phyloP scores from a whole-genome alignment of 2,113 vertebrate species.

The Panurus biarmicus region DNA sequence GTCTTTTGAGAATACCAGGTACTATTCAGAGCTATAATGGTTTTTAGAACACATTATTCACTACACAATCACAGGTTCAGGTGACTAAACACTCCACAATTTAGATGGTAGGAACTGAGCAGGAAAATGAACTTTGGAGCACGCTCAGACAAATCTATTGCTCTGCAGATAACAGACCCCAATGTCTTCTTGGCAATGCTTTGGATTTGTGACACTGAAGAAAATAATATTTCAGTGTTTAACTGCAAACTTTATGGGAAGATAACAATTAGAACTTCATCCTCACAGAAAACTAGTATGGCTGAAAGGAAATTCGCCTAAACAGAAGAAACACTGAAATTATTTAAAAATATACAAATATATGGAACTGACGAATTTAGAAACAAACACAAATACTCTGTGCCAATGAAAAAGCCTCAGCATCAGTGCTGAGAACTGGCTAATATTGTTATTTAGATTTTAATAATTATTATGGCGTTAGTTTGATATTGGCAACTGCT shows the following conservation, averaged over 20 bases:
- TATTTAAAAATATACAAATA: not conserved
- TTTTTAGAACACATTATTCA: constrained; percentile 10
- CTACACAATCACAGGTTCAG: not conserved
- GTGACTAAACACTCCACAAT: not conserved
- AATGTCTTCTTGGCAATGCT: not conserved
- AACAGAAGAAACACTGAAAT: not conserved
- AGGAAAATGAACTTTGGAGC: not conserved
- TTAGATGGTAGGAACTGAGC: not conserved
- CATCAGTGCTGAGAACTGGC: not conserved
- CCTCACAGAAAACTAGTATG: not conserved
- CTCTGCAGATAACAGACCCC: not conserved
- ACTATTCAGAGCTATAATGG: not conserved
- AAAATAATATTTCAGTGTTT: not conserved
- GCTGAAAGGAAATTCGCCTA: not conserved
- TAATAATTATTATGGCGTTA: not conserved
- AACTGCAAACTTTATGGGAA: not conserved
- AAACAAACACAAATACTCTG: not conserved
- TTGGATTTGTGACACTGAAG: not conserved
- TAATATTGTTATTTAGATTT: not conserved
- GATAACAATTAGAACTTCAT: not conserved
- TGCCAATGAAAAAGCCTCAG: not conserved
- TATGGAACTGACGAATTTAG: not conserved
- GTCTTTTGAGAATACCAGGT: not conserved
- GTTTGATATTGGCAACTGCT: not conserved
- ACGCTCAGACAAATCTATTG: not conserved